These are phyloP conservation scores for Papilio demoleus DNA, from an alignment of 2,888 invertebrate species.

Conservation along the genomic window DNA sequence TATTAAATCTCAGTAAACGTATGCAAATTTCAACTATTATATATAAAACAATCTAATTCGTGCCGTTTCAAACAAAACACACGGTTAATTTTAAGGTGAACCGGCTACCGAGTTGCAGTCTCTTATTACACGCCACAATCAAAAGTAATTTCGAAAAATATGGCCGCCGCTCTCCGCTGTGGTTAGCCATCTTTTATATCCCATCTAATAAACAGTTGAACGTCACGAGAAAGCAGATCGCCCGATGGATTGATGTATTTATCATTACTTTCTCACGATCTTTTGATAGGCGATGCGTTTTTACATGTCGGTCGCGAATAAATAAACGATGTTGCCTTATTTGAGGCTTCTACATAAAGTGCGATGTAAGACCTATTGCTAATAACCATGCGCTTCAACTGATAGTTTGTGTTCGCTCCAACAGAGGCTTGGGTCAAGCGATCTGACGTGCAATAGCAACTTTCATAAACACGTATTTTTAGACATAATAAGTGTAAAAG, in stretches of 20 bases:
- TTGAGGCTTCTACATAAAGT: conserved; percentile 17
- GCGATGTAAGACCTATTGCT: conserved; percentile 21
- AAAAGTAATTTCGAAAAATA: conserved; percentile 84
- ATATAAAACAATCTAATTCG: conserved; percentile 74
- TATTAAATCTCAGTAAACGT: conserved; percentile 14
- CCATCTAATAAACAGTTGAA: conserved; percentile 79
- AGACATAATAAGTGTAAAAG: no score
- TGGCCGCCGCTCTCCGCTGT: conserved; percentile 64
- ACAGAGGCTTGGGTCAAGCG: conserved; percentile 2
- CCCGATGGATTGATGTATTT: conserved; percentile 80
- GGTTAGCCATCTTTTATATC: conserved; percentile 74
- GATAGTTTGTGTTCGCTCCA: conserved; percentile 1
- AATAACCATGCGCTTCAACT: conserved; percentile 21
- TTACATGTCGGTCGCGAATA: conserved; percentile 49
- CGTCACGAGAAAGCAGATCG: conserved; percentile 81
- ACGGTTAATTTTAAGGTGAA: conserved; percentile 70
- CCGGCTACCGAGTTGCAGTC: conserved; percentile 72
- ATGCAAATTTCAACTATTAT: conserved; percentile 47
- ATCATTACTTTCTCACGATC: conserved; percentile 82
- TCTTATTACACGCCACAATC: conserved; percentile 77
- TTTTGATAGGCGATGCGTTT: conserved; percentile 50
- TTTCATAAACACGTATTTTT: not conserved
- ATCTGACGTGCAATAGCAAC: conserved; percentile 6
- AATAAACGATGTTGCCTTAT: conserved; percentile 44
- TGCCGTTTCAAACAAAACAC: conserved; percentile 70